Percentiles rank a stretch among this genome's conserved stretches.
Conservation (phyloP, 2,797 vertebrate genomes). For the Falco concolor region DNA sequence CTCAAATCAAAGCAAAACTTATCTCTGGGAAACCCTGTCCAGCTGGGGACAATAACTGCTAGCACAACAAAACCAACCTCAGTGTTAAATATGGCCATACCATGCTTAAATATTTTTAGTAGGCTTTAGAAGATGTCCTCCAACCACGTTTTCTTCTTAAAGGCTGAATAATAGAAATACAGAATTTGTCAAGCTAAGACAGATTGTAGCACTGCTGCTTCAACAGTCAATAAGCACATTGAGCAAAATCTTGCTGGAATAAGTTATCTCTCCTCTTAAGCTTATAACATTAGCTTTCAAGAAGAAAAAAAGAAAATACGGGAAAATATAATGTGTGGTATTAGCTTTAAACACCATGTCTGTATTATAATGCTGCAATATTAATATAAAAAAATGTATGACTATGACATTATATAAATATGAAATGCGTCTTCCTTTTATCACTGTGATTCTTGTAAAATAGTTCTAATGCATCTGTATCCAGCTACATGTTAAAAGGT, state of each 20-base stretch:
- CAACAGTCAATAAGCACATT: neutral
- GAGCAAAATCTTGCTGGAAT: neutral
- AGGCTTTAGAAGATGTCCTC: neutral
- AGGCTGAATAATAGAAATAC: neutral
- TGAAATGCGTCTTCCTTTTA: neutral
- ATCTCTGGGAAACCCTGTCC: neutral
- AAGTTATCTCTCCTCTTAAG: neutral
- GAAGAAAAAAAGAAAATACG: neutral
- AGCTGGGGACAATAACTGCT: neutral
- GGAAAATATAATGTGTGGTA: neutral
- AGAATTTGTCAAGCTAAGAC: neutral
- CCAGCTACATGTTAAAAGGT: neutral
- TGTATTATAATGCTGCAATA: neutral
- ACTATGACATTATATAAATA: neutral
- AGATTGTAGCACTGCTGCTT: neutral
- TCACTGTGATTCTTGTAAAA: neutral
- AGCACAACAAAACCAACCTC: neutral
- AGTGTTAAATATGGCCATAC: neutral
- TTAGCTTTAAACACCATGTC: neutral
- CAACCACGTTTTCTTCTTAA: neutral
- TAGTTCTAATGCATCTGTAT: neutral
- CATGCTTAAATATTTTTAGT: neutral
- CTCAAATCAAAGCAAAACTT: neutral
- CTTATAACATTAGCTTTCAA: neutral
- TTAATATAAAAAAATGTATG: neutral